Base-by-base conservation (phyloP, 2,888 invertebrate species). In the Sinotaia quadrata region DNA sequence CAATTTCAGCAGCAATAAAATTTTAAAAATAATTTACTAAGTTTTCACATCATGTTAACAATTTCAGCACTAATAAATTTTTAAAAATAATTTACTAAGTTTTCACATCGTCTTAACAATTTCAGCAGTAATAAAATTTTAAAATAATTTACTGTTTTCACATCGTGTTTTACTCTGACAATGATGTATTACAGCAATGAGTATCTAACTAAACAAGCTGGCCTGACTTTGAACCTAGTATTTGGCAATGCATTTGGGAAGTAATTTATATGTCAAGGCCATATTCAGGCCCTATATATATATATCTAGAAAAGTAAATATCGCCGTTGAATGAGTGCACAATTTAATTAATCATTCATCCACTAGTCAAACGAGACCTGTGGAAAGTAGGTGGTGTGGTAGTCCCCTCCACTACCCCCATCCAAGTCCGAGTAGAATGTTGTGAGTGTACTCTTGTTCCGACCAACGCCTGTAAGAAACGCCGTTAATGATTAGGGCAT, bases 381-480 rank as follows among this genome's bases (percentile, higher is more conserved):
- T 1, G 70, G 61, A 21, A 57, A 70, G 41, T 70, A 70, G n/a
- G 67, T 70, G 29, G 70, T 70, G 62, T 70, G 36, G 70, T 70
- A 70, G 24, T 70, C 70, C 27, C 70, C 70, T 37, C 70, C 70
- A 37, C 67, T 61, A n/a, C 34, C 49, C 24, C 36, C 51, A 57
- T 37, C 47, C 21, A 31, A 52, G 51, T 70, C 70, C 4, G 67
- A 61, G 3, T 51, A 1, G 21, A 70, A 70, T 27, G 67, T 67
- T 15, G 34, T 52, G 36, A 59, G 10, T 37, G 67, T 21, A 24
- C 67, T 67, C 44, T 65, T 61, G 71, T 24, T 80, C 81, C 7
- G 83, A 82, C 69, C 69, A 80, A 15, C 78, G 82, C 60, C 73
- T 81, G 15, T 87, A 87, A 74, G 85, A 77, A 72, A 84, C 87